A percentile compares a stretch with the other conserved stretches of the same genome.
Conservation (phyloP, 2,113 vertebrate species). For the Xenus cinereus region DNA sequence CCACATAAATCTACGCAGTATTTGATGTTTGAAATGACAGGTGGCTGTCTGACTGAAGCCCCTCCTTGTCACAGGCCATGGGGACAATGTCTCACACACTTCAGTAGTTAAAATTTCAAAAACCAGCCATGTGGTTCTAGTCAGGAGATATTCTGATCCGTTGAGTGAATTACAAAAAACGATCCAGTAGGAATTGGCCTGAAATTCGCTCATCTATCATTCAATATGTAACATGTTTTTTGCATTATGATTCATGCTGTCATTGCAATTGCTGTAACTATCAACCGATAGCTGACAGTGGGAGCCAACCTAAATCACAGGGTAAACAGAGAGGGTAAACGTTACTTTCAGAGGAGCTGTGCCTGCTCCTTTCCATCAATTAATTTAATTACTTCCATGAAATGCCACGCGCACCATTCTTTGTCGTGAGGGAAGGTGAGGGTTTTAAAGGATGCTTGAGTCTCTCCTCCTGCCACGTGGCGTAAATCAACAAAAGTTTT, state of each 20-base stretch:
- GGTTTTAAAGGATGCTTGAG: not conserved
- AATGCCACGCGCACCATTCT: not conserved
- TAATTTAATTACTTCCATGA: not conserved
- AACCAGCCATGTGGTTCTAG: not conserved
- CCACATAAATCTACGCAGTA: not conserved
- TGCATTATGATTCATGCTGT: constrained; percentile 31
- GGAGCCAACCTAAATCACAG: not conserved
- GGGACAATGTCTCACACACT: not conserved
- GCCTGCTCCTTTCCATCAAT: not conserved
- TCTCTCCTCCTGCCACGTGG: not conserved
- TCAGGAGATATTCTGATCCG: not conserved
- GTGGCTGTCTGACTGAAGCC: not conserved
- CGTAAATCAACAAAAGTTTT: not conserved
- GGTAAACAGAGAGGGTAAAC: not conserved
- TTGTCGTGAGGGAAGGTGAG: not conserved
- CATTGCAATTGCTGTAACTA: not conserved
- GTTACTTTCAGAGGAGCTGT: not conserved
- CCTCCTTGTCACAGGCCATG: not conserved
- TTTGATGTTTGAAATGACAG: not conserved
- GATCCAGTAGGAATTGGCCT: constrained; percentile 18
- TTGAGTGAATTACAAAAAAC: not conserved
- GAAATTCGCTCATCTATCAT: not conserved
- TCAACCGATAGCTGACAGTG: not conserved
- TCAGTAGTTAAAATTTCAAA: not conserved
- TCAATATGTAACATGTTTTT: constrained; percentile 9